Evolutionary conservation across 1,140 invertebrate genomes (phyloP).

Genomic region (Sarcophaga peregrina): DNA sequence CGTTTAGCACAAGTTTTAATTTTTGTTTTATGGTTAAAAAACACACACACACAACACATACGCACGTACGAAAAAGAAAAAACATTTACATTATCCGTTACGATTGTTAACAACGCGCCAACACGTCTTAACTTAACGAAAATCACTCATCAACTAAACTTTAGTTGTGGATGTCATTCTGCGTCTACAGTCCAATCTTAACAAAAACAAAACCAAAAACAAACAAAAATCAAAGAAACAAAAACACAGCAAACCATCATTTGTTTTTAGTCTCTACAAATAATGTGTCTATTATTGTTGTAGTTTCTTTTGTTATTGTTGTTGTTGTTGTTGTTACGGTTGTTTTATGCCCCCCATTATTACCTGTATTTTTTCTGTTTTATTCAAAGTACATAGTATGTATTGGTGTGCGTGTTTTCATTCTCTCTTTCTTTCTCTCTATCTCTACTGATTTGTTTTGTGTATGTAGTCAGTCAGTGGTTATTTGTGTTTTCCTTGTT

Average conservation of each 20-base stretch:
- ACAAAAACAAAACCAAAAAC: neutral
- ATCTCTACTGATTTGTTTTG: neutral
- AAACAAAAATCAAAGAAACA: neutral
- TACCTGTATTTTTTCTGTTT: neutral
- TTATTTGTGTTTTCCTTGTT: neutral
- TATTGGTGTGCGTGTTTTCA: too few relatives aligned
- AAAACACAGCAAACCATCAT: neutral
- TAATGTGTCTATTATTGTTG: neutral
- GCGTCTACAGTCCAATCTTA: conserved; percentile 4
- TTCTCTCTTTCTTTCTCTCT: too few relatives aligned
- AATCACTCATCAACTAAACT: conserved; percentile 39
- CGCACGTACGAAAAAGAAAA: too few relatives aligned
- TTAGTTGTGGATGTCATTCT: conserved; percentile 38
- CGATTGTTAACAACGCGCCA: neutral
- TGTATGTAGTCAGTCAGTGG: neutral
- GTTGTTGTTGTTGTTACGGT: neutral
- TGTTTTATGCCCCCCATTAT: neutral
- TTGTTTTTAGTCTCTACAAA: neutral
- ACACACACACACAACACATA: too few relatives aligned
- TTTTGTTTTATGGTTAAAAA: neutral
- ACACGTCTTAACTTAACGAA: conserved; percentile 27
- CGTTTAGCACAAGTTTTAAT: neutral
- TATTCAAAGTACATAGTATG: too few relatives aligned
- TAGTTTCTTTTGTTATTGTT: neutral
- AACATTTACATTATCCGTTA: too few relatives aligned